Base-by-base conservation (phyloP, 37 sponge, comb jelly and placozoan genomes). In the Mnemiopsis leidyi region DNA sequence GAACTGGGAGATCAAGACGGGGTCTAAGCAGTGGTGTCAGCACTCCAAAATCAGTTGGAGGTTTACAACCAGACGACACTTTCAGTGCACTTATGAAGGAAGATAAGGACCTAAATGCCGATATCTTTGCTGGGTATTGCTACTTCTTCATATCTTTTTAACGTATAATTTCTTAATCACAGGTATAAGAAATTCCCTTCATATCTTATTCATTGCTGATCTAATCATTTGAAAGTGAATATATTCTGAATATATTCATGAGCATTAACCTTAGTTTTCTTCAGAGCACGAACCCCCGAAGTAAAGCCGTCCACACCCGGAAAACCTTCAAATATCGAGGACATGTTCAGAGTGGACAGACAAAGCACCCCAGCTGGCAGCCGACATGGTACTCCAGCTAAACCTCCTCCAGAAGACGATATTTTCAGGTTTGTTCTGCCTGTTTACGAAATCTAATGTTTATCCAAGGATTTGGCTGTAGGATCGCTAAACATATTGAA, bases 401-500 rank as follows among this genome's bases (percentile, higher is more conserved):
- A 77, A 77, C 79, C 79, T 77, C 1, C 79, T 16, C 9, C 20
- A 34, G 35, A 16, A 34, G 79, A 77, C 20, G 79, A 77, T 77
- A 77, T 77, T 21, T 77, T 77, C 36, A 77, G 79, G 79, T 69
- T n/a, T n/a, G n/a, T n/a, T n/a, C n/a, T n/a, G n/a, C n/a, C n/a
- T n/a, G n/a, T n/a, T n/a, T n/a, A n/a, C n/a, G n/a, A n/a, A n/a
- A n/a, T n/a, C n/a, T n/a, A n/a, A n/a, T n/a, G n/a, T n/a, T n/a
- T n/a, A n/a, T n/a, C n/a, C n/a, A n/a, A n/a, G n/a, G n/a, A n/a
- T n/a, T n/a, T n/a, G n/a, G n/a, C n/a, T n/a, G n/a, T n/a, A n/a
- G n/a, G n/a, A n/a, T n/a, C n/a, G n/a, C n/a, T n/a, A n/a, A n/a
- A n/a, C n/a, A n/a, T n/a, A n/a, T n/a, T n/a, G n/a, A n/a, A n/a